Percentiles rank a stretch among this genome's conserved stretches.
Evolutionary conservation across 1,140 invertebrate genomes (phyloP).

Genomic region (Globodera ellingtonae): DNA sequence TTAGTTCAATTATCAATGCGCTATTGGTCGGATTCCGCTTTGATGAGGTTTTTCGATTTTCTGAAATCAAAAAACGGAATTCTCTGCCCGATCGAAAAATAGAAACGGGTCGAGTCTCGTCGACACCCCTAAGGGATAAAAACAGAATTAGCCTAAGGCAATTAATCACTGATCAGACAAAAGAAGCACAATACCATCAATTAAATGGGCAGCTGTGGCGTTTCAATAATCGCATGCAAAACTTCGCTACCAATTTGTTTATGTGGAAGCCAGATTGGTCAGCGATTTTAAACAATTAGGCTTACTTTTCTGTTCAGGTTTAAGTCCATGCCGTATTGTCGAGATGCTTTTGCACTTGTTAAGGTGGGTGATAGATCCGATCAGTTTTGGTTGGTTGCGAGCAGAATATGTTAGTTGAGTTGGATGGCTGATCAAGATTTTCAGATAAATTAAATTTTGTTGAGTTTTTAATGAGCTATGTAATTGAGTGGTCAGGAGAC

Average conservation of each 20-base stretch:
- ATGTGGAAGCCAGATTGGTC: conserved; percentile 16
- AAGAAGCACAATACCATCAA: conserved; percentile 15
- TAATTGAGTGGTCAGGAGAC: no score
- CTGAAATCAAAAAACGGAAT: neutral
- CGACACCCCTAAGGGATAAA: no score
- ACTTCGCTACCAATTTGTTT: conserved; percentile 27
- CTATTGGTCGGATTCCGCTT: conserved; percentile 30
- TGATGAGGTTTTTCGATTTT: conserved; percentile 7
- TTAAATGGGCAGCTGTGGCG: conserved; percentile 21
- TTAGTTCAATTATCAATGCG: conserved; percentile 32
- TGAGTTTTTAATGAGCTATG: no score
- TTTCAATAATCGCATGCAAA: conserved; percentile 34
- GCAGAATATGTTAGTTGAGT: no score
- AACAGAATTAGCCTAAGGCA: no score
- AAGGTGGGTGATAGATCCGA: neutral
- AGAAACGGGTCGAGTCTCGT: no score
- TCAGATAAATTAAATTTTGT: no score
- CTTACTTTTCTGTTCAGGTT: conserved; percentile 5
- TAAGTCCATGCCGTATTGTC: conserved; percentile 22
- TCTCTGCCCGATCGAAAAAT: neutral
- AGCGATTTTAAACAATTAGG: neutral
- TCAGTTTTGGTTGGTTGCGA: no score
- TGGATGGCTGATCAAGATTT: no score
- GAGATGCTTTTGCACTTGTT: neutral
- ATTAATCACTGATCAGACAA: neutral